phyloP scores from a whole-genome alignment of 2,888 invertebrate species.

The Pheosia tremula region DNA sequence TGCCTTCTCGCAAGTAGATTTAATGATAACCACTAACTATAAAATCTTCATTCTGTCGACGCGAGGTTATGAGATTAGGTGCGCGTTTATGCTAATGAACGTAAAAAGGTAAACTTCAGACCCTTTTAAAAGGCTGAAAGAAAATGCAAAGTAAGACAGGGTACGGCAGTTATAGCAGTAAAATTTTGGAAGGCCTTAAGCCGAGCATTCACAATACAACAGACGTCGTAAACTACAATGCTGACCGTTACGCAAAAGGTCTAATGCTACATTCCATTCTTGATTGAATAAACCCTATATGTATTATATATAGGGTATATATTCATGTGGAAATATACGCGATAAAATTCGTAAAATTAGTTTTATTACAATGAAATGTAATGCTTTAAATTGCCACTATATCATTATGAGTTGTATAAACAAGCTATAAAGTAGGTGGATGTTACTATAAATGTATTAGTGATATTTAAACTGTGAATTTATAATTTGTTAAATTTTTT shows the following conservation, averaged over 20 bases:
- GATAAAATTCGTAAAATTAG: too few relatives aligned
- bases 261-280: not conserved
- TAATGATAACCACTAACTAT: slow-evolving; percentile 31
- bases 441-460: too few relatives aligned
- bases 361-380: too few relatives aligned
- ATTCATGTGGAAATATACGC: too few relatives aligned
- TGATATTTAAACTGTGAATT: too few relatives aligned
- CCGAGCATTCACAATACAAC: too few relatives aligned
- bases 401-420: too few relatives aligned
- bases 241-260: not conserved
- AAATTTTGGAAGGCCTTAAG: not conserved
- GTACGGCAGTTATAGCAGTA: not conserved
- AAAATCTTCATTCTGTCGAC: slow-evolving; percentile 40
- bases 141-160: not conserved
- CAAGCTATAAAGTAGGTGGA: too few relatives aligned
- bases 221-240: not conserved
- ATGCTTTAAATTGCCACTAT: too few relatives aligned
- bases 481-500: too few relatives aligned
- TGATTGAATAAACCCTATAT: too few relatives aligned
- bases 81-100: slow-evolving; percentile 39
- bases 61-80: slow-evolving; percentile 31
- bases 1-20: not conserved
- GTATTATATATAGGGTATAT: too few relatives aligned
- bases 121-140: not conserved
- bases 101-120: slow-evolving; percentile 1